These are phyloP conservation scores for Brotogeris chrysoptera DNA, from an alignment of 2,797 vertebrate species.

Conservation along the genomic window DNA sequence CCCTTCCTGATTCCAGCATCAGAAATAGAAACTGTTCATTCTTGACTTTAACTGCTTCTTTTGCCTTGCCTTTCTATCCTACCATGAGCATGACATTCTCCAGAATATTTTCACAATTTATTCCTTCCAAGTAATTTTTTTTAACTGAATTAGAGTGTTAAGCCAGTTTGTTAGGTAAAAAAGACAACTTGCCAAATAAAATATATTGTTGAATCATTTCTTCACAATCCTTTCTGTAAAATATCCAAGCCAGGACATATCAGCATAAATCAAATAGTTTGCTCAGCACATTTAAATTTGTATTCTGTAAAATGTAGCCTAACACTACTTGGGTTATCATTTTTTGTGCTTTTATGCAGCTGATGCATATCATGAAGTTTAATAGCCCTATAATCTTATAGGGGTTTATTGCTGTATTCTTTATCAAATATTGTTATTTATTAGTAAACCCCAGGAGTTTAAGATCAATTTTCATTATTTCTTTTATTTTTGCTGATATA, in stretches of 20 bases:
- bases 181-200: neutral
- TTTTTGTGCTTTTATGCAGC: neutral
- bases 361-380: neutral
- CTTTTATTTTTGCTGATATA: neutral
- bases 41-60: neutral
- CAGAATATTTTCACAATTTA: neutral
- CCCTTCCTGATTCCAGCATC: neutral
- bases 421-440: neutral
- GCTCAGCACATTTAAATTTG: neutral
- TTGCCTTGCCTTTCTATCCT: neutral
- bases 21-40: neutral
- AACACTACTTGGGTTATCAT: neutral
- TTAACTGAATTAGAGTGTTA: neutral
- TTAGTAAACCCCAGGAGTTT: neutral
- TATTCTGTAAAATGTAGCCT: neutral
- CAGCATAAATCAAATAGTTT: neutral
- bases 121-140: neutral
- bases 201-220: neutral
- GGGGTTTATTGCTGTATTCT: neutral
- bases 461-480: neutral
- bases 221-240: neutral
- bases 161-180: neutral
- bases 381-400: neutral
- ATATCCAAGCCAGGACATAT: accelerated
- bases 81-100: neutral